Evolutionary conservation across 2,113 vertebrate species (phyloP).

Genomic region (Engraulis encrasicolus): DNA sequence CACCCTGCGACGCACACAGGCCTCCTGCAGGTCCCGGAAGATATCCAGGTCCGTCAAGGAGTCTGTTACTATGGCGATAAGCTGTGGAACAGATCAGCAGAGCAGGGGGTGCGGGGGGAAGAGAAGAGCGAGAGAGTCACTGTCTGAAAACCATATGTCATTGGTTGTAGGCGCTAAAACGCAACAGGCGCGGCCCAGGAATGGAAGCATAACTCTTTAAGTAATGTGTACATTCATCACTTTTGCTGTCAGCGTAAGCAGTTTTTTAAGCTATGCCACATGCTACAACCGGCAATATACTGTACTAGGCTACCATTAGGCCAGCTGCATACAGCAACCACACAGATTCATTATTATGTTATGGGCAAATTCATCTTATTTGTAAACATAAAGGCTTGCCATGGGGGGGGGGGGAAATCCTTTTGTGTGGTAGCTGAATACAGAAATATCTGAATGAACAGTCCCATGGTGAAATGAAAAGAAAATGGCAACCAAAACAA

Average conservation of each 20-base stretch:
- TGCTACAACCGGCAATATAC: background rate
- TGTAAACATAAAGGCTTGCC: background rate
- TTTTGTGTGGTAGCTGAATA: background rate
- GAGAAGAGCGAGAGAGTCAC: no score
- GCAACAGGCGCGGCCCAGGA: background rate
- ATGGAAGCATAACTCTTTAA: background rate
- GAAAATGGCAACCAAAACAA: background rate
- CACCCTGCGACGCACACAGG: slow-evolving; percentile 76
- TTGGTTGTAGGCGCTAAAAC: slow-evolving; percentile 77
- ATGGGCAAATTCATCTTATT: background rate
- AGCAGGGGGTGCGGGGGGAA: no score
- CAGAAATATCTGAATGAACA: background rate
- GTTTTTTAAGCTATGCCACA: background rate
- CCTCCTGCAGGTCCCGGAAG: slow-evolving; percentile 91
- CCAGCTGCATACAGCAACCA: background rate
- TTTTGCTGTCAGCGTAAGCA: background rate
- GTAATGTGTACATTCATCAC: background rate
- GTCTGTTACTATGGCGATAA: slow-evolving; percentile 96
- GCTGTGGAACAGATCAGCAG: slow-evolving; percentile 76
- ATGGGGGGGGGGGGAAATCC: no score
- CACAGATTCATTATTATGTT: background rate
- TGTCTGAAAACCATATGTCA: slow-evolving; percentile 75
- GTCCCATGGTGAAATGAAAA: background rate
- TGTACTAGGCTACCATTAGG: background rate
- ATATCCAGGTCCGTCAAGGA: slow-evolving; percentile 94